phyloP scores from a whole-genome alignment of 2,888 invertebrate genomes.

The Rotaria macrura region DNA sequence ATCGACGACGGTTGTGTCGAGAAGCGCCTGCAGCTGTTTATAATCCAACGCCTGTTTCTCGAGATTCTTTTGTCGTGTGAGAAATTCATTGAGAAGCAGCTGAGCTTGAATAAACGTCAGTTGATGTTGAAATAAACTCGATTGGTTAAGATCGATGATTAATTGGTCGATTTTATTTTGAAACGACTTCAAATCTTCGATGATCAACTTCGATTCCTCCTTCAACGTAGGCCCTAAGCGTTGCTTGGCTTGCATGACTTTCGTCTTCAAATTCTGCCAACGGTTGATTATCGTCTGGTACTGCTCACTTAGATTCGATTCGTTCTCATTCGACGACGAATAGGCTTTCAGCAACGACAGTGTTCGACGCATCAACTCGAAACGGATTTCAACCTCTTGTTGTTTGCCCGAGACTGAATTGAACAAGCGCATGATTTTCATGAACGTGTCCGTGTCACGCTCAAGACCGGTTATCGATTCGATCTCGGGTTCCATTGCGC shows the following conservation, averaged over 20 bases:
- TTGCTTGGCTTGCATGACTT: constrained; percentile 49
- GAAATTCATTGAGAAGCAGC: constrained; percentile 43
- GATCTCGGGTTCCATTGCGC: constrained; percentile 48
- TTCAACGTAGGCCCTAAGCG: constrained; percentile 49
- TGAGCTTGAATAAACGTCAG: constrained; percentile 42
- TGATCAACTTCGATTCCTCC: constrained; percentile 47
- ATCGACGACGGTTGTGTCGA: constrained; percentile 47
- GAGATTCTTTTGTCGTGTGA: constrained; percentile 41
- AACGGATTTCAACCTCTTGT: constrained; percentile 48
- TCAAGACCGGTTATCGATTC: constrained; percentile 49
- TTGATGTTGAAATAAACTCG: constrained; percentile 44
- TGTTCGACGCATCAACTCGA: constrained; percentile 48
- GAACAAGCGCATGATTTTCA: constrained; percentile 50
- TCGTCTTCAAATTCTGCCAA: constrained; percentile 48
- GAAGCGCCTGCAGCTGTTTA: constrained; percentile 47
- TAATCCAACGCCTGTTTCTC: constrained; percentile 50
- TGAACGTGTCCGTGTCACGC: constrained; percentile 48
- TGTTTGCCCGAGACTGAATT: constrained; percentile 42
- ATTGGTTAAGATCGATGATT: constrained; percentile 41
- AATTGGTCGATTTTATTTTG: constrained; percentile 42
- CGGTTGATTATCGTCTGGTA: constrained; percentile 45
- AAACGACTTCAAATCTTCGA: constrained; percentile 46
- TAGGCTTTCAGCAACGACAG: constrained; percentile 47
- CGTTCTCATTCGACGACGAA: constrained; percentile 21
- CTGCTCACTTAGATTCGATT: not conserved